These are phyloP conservation scores for Engystomops pustulosus DNA, from an alignment of 2,113 vertebrate species.

Conservation along the genomic window DNA sequence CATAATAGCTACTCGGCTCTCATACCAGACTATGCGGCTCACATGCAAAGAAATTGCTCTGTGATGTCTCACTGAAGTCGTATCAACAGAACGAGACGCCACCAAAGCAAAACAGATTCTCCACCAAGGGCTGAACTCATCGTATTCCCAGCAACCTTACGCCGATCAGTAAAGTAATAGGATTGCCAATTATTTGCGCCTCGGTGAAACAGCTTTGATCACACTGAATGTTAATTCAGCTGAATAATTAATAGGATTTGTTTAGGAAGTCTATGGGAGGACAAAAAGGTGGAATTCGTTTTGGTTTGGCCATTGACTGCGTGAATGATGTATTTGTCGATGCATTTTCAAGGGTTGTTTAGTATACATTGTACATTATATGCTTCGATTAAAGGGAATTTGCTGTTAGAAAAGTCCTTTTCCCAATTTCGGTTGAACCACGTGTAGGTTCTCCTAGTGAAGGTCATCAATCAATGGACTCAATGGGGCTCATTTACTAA, in stretches of 20 bases:
- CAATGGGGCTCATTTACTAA: no score
- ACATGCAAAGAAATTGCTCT: background rate
- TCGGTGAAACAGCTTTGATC: background rate
- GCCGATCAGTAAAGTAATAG: background rate
- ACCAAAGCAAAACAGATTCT: background rate
- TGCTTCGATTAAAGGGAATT: no score
- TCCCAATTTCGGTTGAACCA: no score
- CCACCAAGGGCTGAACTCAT: background rate
- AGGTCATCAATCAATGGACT: no score
- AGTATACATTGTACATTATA: no score
- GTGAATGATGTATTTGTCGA: background rate
- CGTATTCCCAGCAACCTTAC: background rate
- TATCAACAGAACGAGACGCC: background rate
- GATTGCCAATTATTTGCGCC: conserved; percentile 7
- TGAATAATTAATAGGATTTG: background rate
- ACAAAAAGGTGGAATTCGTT: background rate
- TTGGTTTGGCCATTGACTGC: background rate
- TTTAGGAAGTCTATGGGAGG: background rate
- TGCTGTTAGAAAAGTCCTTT: no score
- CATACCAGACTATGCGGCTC: background rate
- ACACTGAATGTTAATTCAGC: background rate
- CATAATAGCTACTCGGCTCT: background rate
- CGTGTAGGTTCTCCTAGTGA: no score
- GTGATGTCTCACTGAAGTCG: background rate
- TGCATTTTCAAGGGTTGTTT: background rate